Percentiles rank a stretch among this genome's conserved stretches.
Evolutionary conservation across 2,113 vertebrate species (phyloP).

Genomic region (Caloenas nicobarica): DNA sequence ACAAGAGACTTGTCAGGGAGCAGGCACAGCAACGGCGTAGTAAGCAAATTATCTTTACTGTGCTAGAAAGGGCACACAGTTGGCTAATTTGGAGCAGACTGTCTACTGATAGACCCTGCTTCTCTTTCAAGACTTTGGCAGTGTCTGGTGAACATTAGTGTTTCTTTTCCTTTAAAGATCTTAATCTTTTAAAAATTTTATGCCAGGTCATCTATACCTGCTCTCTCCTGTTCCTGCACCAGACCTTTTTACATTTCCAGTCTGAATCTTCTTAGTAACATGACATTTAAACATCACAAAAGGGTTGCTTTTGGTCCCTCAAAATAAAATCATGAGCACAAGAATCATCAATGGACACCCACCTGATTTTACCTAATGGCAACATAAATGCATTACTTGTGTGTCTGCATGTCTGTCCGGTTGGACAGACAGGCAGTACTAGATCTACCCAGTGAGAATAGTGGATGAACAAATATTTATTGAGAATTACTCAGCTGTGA

Average conservation of each 20-base stretch:
- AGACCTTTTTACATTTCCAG: not conserved
- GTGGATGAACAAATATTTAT: conserved; percentile 90
- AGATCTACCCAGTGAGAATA: conserved; percentile 64
- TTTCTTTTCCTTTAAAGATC: not conserved
- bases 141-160: not conserved
- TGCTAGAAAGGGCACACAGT: not conserved
- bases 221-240: not conserved
- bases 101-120: not conserved
- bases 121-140: not conserved
- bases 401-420: not conserved
- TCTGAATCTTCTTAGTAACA: not conserved
- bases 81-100: not conserved
- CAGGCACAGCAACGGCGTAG: not conserved
- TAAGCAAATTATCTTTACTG: not conserved
- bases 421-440: not conserved
- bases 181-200: not conserved
- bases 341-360: fast-evolving
- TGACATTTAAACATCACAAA: not conserved
- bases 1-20: not conserved
- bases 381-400: not conserved
- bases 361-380: not conserved
- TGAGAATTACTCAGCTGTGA: conserved; percentile 82
- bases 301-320: not conserved
- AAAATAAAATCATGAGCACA: not conserved
- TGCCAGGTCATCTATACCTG: not conserved